Percentiles rank a stretch among this genome's conserved stretches.
Conservation (phyloP, 2,888 invertebrate genomes). For the Apeira syringaria region DNA sequence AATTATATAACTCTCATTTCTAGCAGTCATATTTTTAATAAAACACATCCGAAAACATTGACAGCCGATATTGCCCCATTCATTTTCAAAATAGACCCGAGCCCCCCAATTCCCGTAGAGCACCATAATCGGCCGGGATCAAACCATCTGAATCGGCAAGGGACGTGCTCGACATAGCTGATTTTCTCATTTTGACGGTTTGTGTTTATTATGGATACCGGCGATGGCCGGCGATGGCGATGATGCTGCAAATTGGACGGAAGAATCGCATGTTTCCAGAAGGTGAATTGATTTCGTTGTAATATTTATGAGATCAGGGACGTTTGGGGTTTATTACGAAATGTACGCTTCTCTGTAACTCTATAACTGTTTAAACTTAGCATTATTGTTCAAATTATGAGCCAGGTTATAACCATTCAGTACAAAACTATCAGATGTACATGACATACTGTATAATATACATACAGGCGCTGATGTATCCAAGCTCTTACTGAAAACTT, state of each 20-base stretch:
- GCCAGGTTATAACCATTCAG: too few species aligned
- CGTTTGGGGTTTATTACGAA: too few species aligned
- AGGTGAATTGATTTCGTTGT: not conserved
- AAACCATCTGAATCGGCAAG: slow-evolving; percentile 23
- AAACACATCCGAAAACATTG: too few species aligned
- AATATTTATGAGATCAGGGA: not conserved
- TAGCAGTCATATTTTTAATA: too few species aligned
- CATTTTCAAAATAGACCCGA: slow-evolving; percentile 6
- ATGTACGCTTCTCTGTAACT: too few species aligned
- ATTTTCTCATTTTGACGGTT: slow-evolving; percentile 45
- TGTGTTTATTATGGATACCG: slow-evolving; percentile 32
- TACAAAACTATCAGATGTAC: too few species aligned
- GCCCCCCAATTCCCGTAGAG: slow-evolving; percentile 1
- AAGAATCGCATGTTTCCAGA: not conserved
- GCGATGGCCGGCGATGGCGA: slow-evolving; percentile 5
- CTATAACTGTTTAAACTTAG: too few species aligned
- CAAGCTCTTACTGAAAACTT: too few species aligned
- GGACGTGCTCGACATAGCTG: slow-evolving; percentile 45
- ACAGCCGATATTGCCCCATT: not conserved
- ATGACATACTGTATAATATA: too few species aligned
- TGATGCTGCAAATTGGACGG: slow-evolving; percentile 18
- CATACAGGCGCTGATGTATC: too few species aligned
- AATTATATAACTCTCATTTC: too few species aligned
- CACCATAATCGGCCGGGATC: slow-evolving; percentile 27
- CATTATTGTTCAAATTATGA: too few species aligned